Evolutionary conservation across 2,888 invertebrate species (phyloP), one percentile per base, ranked within the genome.

Genomic region (Rutpela maculata): DNA sequence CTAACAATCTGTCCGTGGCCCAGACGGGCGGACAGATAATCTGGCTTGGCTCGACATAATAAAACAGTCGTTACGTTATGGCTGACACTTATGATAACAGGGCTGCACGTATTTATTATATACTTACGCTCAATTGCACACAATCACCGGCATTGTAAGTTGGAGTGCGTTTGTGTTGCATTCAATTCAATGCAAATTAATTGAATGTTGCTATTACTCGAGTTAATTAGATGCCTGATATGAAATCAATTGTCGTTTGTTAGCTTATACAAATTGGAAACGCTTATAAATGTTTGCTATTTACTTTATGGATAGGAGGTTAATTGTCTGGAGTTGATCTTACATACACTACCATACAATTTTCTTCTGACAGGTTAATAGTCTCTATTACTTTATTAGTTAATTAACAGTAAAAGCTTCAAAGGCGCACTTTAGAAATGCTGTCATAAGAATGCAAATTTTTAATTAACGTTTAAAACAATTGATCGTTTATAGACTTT

Each of bases 141-240:
- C 70, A 70, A 70, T 70, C 70, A 56, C 70, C 70, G 50, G 74
- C 74, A 74, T 74, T 74, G 66, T 65, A 74, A 74, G 74, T 74
- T 67, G 66, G 59, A 69, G 62, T 68, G 74, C 74, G 63, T 62
- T 69, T 76, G 62, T 78, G 74, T 70, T 73, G 76, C 69, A 73
- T 63, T 79, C 84, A 83, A 88, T 88, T 88, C 87, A 88, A 88
- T 88, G 87, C 87, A 88, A 88, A 88, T 88, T 87, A 87, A 88
- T 87, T 86, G 87, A 85, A 86, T 81, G 85, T 84, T 84, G 81
- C 84, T 82, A 84, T 84, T 85, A 85, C 84, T 80, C 84, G 80
- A 84, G 83, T 86, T 88, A 88, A 87, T 88, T 87, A 88, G 86
- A 87, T 86, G 85, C 83, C 82, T 82, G 86, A 88, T 87, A 86